Evolutionary conservation across 1,140 invertebrate genomes (phyloP), one percentile per base, ranked within the genome.

Genomic region (Bombyx mandarina): DNA sequence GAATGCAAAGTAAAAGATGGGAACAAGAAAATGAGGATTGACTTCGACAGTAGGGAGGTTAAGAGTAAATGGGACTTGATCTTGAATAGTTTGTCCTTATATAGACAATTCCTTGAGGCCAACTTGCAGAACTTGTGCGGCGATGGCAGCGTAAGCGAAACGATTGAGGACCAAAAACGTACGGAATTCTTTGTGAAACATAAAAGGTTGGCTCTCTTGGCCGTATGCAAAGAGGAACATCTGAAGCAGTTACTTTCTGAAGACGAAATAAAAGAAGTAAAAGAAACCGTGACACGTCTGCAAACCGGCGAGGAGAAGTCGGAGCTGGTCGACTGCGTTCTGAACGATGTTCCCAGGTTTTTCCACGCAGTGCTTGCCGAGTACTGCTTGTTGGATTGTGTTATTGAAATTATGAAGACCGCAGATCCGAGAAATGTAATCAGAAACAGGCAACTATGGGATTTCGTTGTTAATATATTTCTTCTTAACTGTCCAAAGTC

Each of bases 211-310:
- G 60, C 56, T 10, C 43, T 65, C 3, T 65, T 54, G 22, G 56
- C 63, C 12, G 59, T 65, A 43, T 65, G 51, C 18, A 61, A 57
- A 45, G 63, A 65, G n/a, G 51, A 50, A 2, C 60, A 65, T 56
- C 43, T 62, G 18, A n/a, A 12, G 7, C 57, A 59, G 46, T 6
- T 65, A 44, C 54, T 65, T 5, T 48, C 53, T 6, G 22, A 26
- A 18, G 8, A 58, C 9, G 57, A 65, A 54, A 62, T 65, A 8
- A 35, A 26, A 42, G 60, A 65, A 60, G 46, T 61, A 3, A 61
- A 59, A 48, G 49, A 12, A 8, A 65, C 52, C 10, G 54, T 65
- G 7, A 42, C 26, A 22, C 56, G 51, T 9, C 48, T 65, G 18
- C 56, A 61, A 52, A 57, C 54, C n/a, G 63, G 63, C 6, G 54